phyloP scores from a whole-genome alignment of 1,140 invertebrate species.

The Drosophila arawakana region DNA sequence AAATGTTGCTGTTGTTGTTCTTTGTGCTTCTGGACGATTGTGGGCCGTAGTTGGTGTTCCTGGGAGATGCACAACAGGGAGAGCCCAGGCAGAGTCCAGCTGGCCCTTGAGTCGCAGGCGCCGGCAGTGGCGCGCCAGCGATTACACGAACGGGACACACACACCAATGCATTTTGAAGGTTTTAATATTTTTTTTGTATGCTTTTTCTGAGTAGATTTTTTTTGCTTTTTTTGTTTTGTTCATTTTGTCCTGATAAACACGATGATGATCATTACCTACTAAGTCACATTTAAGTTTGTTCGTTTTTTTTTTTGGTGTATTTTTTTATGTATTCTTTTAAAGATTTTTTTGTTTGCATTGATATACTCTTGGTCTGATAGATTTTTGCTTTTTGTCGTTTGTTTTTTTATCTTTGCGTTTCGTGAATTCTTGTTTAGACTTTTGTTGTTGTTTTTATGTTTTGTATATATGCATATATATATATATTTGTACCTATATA shows the following conservation, averaged over 20 bases:
- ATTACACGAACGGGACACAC: slow-evolving; percentile 82
- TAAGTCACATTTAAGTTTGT: slow-evolving; percentile 80
- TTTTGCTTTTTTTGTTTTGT: slow-evolving; percentile 64
- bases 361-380: slow-evolving; percentile 79
- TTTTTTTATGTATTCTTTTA: slow-evolving; percentile 74
- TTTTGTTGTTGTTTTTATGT: slow-evolving; percentile 62
- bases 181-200: slow-evolving; percentile 63
- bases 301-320: slow-evolving; percentile 77
- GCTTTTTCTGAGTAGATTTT: slow-evolving; percentile 37
- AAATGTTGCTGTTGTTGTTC: background rate
- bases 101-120: slow-evolving; percentile 10
- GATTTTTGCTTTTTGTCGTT: slow-evolving; percentile 54
- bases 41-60: background rate
- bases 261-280: slow-evolving; percentile 76
- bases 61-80: slow-evolving; percentile 3
- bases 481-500: slow-evolving; percentile 31
- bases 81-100: slow-evolving; percentile 26
- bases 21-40: slow-evolving; percentile 8
- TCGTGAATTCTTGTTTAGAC: slow-evolving; percentile 74
- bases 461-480: slow-evolving; percentile 33
- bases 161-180: slow-evolving; percentile 80
- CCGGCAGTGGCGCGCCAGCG: slow-evolving; percentile 60
- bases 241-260: slow-evolving; percentile 67
- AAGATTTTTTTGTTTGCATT: slow-evolving; percentile 80
- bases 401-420: slow-evolving; percentile 64